These are phyloP conservation scores for Hexactinellida sp. DNA, from an alignment of 37 sponge, comb jelly and placozoan species.

Conservation along the genomic window DNA sequence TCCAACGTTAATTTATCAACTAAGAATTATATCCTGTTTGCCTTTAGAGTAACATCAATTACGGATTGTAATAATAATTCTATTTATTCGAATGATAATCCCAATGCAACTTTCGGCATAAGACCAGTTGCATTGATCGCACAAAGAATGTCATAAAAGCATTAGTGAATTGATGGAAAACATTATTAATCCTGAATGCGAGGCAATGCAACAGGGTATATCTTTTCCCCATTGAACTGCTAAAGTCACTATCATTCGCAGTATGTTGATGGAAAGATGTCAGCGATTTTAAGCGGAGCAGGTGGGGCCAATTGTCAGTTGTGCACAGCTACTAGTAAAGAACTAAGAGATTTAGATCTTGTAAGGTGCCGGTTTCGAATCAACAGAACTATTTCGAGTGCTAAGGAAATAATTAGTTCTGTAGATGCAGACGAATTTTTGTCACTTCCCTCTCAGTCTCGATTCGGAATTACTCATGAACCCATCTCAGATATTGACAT, in stretches of 20 bases:
- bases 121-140: background rate
- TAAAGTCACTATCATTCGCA: background rate
- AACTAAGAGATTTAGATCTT: background rate
- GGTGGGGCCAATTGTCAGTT: background rate
- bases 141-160: background rate
- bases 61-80: background rate
- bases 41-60: background rate
- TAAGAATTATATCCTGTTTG: background rate
- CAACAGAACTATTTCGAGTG: background rate
- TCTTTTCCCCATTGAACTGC: background rate
- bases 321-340: background rate
- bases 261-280: background rate
- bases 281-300: background rate
- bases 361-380: background rate
- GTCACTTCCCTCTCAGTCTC: background rate
- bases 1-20: background rate
- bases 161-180: background rate
- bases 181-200: background rate
- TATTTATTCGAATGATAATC: background rate
- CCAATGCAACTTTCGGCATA: background rate
- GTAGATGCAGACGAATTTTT: background rate
- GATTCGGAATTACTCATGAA: background rate
- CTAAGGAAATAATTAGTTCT: background rate
- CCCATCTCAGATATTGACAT: background rate
- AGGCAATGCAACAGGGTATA: background rate